Percentiles rank a stretch among this genome's conserved stretches.
These are phyloP conservation scores for Brotogeris chrysoptera DNA, from an alignment of 2,797 vertebrate genomes.

Conservation along the genomic window DNA sequence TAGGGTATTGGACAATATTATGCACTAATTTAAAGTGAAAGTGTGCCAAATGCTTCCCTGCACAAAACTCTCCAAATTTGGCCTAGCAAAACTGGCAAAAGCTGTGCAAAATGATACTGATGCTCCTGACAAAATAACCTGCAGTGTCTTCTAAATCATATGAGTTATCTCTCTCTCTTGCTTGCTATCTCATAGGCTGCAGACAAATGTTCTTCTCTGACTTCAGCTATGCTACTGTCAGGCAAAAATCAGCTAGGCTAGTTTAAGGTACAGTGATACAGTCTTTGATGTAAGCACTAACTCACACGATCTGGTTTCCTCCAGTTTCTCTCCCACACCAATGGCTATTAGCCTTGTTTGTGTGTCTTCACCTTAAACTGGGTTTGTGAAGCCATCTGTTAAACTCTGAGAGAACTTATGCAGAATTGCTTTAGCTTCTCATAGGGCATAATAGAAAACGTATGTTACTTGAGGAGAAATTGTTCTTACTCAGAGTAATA, in stretches of 20 bases:
- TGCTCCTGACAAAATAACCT: not conserved
- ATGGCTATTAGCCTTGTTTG: accelerated
- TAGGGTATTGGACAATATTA: not conserved
- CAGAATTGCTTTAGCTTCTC: not conserved
- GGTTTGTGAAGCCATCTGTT: not conserved
- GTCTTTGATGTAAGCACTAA: not conserved
- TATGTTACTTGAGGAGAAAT: not conserved
- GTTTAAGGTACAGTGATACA: accelerated
- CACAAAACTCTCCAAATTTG: not conserved
- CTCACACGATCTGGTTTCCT: not conserved
- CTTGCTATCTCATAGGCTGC: not conserved
- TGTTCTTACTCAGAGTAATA: not conserved
- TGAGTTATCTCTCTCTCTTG: not conserved
- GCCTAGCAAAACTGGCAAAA: not conserved
- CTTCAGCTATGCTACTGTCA: not conserved
- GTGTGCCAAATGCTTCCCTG: not conserved
- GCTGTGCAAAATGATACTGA: not conserved
- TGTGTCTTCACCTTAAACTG: not conserved
- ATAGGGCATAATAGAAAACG: accelerated
- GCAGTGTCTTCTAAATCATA: not conserved
- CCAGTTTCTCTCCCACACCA: accelerated
- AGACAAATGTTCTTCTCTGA: not conserved
- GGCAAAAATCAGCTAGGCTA: not conserved
- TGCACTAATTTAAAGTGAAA: not conserved
- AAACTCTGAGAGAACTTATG: not conserved